phyloP scores from a whole-genome alignment of 2,113 vertebrate genomes.

The Tetraodon nigroviridis region DNA sequence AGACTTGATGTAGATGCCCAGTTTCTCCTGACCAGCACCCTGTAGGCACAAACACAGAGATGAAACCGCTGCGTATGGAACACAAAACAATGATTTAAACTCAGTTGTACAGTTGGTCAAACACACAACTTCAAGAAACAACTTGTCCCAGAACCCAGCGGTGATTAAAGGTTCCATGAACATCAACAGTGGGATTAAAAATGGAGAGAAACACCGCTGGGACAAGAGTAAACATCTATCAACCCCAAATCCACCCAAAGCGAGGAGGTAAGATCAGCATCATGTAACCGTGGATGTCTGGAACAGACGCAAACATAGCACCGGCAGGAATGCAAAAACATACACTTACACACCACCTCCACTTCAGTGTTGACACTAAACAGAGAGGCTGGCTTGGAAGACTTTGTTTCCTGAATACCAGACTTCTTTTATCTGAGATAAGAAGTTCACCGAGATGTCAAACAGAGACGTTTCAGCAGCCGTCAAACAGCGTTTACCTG shows the following conservation, averaged over 20 bases:
- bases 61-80: neutral
- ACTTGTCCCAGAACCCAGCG: no score
- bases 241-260: neutral
- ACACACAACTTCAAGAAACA: neutral
- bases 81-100: neutral
- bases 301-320: no score
- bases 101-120: neutral
- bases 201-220: neutral
- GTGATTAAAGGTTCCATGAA: neutral
- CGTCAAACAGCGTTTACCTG: no score
- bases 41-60: constrained; percentile 35
- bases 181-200: neutral
- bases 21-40: constrained; percentile 97
- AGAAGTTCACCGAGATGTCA: neutral
- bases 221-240: neutral
- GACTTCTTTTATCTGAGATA: neutral
- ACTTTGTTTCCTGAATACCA: no score
- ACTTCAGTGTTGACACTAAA: no score
- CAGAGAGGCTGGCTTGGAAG: no score
- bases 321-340: no score
- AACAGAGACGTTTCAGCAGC: neutral
- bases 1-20: constrained; percentile 98
- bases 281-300: no score
- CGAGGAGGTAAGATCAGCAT: no score
- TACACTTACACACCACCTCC: no score